Evolutionary conservation across 2,797 vertebrate genomes (phyloP).

Genomic region (Coilia nasus): DNA sequence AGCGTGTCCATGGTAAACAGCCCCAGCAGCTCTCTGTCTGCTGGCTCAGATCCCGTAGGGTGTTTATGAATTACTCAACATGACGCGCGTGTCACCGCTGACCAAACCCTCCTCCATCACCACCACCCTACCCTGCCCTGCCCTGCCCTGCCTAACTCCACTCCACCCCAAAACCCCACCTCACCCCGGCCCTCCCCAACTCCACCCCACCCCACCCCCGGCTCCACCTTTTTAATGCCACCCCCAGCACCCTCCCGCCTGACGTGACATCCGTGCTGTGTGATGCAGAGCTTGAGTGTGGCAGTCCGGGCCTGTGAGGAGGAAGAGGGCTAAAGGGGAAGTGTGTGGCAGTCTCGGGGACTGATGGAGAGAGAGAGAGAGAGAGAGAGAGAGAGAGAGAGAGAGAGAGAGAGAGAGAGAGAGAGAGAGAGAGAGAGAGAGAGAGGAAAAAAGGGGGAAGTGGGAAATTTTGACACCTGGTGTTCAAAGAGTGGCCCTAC

Average conservation of each 20-base stretch:
- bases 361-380: too few relatives aligned
- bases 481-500: constrained; percentile 34
- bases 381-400: too few relatives aligned
- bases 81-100: constrained; percentile 66
- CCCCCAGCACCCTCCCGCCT: constrained; percentile 42
- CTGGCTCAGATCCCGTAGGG: constrained; percentile 39
- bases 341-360: constrained; percentile 58
- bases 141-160: constrained; percentile 12
- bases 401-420: not conserved
- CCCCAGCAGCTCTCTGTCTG: not conserved
- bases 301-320: constrained; percentile 33
- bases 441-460: constrained; percentile 38
- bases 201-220: too few relatives aligned
- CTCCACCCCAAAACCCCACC: constrained; percentile 57
- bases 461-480: constrained; percentile 62
- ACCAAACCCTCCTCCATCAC: constrained; percentile 5
- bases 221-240: too few relatives aligned
- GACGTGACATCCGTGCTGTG: constrained; percentile 62
- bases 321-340: constrained; percentile 58
- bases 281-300: constrained; percentile 70
- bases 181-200: constrained; percentile 59
- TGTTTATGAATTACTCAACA: constrained; percentile 71
- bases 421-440: constrained; percentile 36
- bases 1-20: not conserved
- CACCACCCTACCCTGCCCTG: constrained; percentile 18